phyloP scores from a whole-genome alignment of 2,888 invertebrate species.

The Agonopterix arenella region DNA sequence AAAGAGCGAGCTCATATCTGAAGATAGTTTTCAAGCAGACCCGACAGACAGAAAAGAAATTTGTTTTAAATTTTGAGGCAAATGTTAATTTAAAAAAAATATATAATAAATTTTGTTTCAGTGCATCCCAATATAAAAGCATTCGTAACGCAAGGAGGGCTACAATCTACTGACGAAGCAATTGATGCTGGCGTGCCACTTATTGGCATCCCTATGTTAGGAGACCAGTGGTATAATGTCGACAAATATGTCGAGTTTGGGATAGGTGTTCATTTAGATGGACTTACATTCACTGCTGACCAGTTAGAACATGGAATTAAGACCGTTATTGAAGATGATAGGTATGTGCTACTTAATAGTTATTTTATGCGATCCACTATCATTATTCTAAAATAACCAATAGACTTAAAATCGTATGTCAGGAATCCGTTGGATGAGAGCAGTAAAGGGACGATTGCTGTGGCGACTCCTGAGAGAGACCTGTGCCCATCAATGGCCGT shows the following conservation, averaged over 20 bases:
- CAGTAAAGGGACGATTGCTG: too few relatives aligned
- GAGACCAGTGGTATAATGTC: conserved; percentile 50
- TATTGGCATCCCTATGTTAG: conserved; percentile 46
- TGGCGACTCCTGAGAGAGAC: too few relatives aligned
- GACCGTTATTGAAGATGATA: conserved; percentile 17
- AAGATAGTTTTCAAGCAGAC: too few relatives aligned
- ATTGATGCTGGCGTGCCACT: conserved; percentile 48
- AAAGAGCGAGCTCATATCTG: too few relatives aligned
- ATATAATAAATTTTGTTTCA: conserved; percentile 11
- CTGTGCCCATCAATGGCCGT: too few relatives aligned
- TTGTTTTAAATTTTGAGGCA: not conserved
- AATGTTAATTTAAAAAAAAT: too few relatives aligned
- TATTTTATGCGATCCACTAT: too few relatives aligned
- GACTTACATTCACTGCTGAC: conserved; percentile 21
- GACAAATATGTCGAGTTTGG: conserved; percentile 26
- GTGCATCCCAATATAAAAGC: conserved; percentile 55
- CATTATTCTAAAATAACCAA: too few relatives aligned
- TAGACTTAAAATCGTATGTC: too few relatives aligned
- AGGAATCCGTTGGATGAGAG: too few relatives aligned
- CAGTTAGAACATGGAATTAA: conserved; percentile 24
- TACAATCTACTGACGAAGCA: conserved; percentile 58
- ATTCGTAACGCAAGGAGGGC: conserved; percentile 59
- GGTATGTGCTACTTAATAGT: conserved; percentile 8
- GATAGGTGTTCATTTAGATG: conserved; percentile 32
- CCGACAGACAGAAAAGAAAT: too few relatives aligned